Conservation (phyloP, 2,113 vertebrate genomes). For the Pycnonotus jocosus region DNA sequence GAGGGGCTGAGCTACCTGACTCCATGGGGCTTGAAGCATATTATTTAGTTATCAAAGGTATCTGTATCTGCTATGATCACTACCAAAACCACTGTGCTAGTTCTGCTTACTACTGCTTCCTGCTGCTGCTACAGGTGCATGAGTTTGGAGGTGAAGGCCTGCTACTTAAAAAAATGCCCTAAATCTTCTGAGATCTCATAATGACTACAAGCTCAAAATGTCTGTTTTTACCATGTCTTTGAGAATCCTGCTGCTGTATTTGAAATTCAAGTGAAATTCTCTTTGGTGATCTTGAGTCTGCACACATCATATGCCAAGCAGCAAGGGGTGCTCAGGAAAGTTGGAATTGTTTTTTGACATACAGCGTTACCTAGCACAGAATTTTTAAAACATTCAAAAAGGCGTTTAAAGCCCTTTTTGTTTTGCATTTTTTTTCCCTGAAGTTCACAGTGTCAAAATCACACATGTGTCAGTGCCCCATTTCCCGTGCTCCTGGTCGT, state of each 20-base stretch:
- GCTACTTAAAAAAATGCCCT: not conserved
- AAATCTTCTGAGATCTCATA: not conserved
- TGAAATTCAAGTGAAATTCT: not conserved
- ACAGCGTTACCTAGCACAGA: fast-evolving
- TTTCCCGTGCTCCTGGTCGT: not conserved
- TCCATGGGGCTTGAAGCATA: not conserved
- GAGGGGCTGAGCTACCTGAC: not conserved
- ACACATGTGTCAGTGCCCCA: fast-evolving
- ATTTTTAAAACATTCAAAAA: not conserved
- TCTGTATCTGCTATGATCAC: not conserved
- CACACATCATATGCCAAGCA: not conserved
- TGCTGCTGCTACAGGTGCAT: not conserved
- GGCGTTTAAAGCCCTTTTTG: not conserved
- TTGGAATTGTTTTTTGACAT: not conserved
- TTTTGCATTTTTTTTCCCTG: not conserved
- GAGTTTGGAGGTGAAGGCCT: not conserved
- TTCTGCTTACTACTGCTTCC: not conserved
- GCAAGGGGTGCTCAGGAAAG: not conserved
- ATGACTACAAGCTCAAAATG: not conserved
- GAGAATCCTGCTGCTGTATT: not conserved
- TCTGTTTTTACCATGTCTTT: not conserved
- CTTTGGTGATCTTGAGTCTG: not conserved
- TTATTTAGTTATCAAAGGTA: not conserved
- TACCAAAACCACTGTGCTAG: not conserved
- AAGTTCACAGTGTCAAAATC: not conserved